Base-by-base conservation (phyloP, 1,140 invertebrate species). In the Hermetia illucens region DNA sequence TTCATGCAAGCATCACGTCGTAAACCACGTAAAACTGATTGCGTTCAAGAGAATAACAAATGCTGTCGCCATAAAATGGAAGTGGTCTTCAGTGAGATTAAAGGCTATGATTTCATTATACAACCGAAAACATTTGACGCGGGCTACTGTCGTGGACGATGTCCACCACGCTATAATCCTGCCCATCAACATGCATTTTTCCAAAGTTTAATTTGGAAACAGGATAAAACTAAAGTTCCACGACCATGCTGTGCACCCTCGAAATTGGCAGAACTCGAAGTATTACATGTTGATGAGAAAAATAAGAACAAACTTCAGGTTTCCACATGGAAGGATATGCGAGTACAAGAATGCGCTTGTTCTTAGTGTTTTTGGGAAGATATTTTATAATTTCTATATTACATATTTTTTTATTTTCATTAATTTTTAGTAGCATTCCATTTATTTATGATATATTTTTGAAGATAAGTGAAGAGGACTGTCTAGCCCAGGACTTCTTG, bases 271-370 rank as follows among this genome's bases (percentile, higher is more conserved):
- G 65, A 73, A 25, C 55, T 83, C 18, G 71, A 79, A 51, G 72
- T 83, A 42, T 57, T 83, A 24, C 71, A 79, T 45, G 64, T 75
- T 5, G 72, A 79, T 46, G 72, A 76, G 41, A 64, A 72, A 34
- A 65, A 78, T 41, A 56, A 62, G 2, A 68, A 66, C 5, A 73
- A 72, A 50, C 57, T 82, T n/a, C 73, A 75, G 42, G 69, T 81
- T 20, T 72, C 77, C 10, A 72, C 70, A 21, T 79, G 79, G 75
- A 71, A 74, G 43, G 72, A 82, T 44, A 81, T 81, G 67, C 66
- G 70, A 44, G 77, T 82, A 13, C 47, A 73, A 18, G 77, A 82
- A 52, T 84, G 81, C 54, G 77, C 75, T 33, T 84, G 81, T 58
- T 77, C 76, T 33, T 82, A 69, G 62, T 8, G 0, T 36, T 25